These are phyloP conservation scores for Carpatolechia fugitivella DNA, from an alignment of 2,888 invertebrate species.

Conservation along the genomic window DNA sequence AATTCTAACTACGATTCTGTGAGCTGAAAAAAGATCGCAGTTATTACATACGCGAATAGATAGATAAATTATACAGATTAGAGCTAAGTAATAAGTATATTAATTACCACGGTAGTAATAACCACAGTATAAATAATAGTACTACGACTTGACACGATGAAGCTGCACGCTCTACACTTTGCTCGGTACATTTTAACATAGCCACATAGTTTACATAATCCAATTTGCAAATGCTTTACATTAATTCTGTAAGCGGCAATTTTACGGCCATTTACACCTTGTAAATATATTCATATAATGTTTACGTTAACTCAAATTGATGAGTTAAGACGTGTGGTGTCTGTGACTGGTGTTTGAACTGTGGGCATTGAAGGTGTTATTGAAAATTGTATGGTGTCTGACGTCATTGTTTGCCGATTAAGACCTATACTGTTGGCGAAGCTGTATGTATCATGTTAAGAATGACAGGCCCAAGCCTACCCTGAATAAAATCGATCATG, in stretches of 20 bases:
- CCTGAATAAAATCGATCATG: too few relatives aligned
- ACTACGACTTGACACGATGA: slow-evolving; percentile 6
- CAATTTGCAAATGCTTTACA: slow-evolving; percentile 55
- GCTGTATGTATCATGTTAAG: too few relatives aligned
- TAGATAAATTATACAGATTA: too few relatives aligned
- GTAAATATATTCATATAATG: slow-evolving; percentile 61
- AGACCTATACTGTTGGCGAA: slow-evolving; percentile 32
- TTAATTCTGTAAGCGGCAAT: slow-evolving; percentile 50
- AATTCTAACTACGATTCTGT: too few relatives aligned
- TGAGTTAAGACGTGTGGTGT: slow-evolving; percentile 38
- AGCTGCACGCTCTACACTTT: background rate
- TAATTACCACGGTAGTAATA: background rate
- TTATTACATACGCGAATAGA: too few relatives aligned
- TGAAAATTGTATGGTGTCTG: slow-evolving; percentile 35
- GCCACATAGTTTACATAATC: slow-evolving; percentile 55
- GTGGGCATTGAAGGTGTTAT: slow-evolving; percentile 34
- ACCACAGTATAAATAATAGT: background rate
- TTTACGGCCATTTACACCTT: slow-evolving; percentile 48
- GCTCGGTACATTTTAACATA: slow-evolving; percentile 36
- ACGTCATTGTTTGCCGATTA: slow-evolving; percentile 28
- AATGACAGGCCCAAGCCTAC: too few relatives aligned
- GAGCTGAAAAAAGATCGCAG: too few relatives aligned
- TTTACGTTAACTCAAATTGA: slow-evolving; percentile 56
- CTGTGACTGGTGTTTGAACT: too few relatives aligned
- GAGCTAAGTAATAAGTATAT: background rate